phyloP scores from a whole-genome alignment of 2,797 vertebrate species.

The Leptatherina wallacei region DNA sequence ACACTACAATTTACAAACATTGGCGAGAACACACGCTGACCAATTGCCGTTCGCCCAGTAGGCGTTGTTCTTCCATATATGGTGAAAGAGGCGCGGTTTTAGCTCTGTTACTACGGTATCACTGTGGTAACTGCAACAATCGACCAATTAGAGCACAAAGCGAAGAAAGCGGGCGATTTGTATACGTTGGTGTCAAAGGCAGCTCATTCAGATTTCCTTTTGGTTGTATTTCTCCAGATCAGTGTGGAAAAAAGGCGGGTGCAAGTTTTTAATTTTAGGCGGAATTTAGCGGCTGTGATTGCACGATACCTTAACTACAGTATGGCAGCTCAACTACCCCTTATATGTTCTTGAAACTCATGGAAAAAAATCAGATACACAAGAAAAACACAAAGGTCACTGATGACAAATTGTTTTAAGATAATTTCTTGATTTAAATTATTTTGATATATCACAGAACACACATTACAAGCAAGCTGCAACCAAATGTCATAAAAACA shows the following conservation, averaged over 20 bases:
- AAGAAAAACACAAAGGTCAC: not conserved
- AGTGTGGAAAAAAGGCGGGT: slow-evolving; percentile 77
- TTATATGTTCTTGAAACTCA: slow-evolving; percentile 8
- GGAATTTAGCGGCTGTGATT: slow-evolving; percentile 62
- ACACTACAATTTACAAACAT: slow-evolving; percentile 81
- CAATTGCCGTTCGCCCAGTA: slow-evolving; percentile 74
- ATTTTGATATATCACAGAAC: slow-evolving; percentile 22
- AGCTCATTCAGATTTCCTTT: slow-evolving; percentile 79
- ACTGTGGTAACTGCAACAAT: slow-evolving; percentile 74
- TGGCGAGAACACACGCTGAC: slow-evolving; percentile 56
- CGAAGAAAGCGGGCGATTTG: slow-evolving; percentile 85
- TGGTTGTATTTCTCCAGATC: slow-evolving; percentile 38
- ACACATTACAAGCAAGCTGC: slow-evolving; percentile 47
- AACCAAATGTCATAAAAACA: slow-evolving; percentile 45
- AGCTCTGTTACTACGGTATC: slow-evolving; percentile 76
- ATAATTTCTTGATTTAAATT: slow-evolving; percentile 45
- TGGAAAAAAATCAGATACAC: not conserved
- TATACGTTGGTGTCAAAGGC: slow-evolving; percentile 72
- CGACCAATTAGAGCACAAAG: slow-evolving; percentile 74
- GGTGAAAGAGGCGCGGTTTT: slow-evolving; percentile 72
- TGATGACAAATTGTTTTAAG: slow-evolving; percentile 15
- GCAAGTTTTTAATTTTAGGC: slow-evolving; percentile 56
- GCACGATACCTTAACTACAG: slow-evolving; percentile 15
- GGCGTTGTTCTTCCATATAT: slow-evolving; percentile 68
- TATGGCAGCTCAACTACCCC: not conserved